Conservation (phyloP, 2,888 invertebrate genomes). For the Chaitophorus viminalis region DNA sequence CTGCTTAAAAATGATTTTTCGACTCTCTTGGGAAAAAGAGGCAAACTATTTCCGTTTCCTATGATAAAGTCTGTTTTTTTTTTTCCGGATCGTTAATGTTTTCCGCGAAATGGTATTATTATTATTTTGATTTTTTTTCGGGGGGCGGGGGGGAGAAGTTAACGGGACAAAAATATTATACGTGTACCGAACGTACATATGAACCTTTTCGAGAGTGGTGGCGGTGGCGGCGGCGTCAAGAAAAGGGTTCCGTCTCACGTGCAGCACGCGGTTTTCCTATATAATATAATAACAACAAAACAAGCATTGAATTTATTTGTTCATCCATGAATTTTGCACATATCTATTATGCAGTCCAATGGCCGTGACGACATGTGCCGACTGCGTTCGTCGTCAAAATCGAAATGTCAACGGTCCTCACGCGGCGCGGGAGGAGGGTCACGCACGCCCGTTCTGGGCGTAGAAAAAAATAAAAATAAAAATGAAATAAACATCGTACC, state of each 20-base stretch:
- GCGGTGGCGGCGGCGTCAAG: slow-evolving; percentile 48
- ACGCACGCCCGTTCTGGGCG: slow-evolving; percentile 26
- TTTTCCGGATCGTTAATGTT: slow-evolving; percentile 61
- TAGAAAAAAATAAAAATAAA: background rate
- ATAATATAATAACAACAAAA: slow-evolving; percentile 30
- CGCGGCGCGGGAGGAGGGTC: background rate
- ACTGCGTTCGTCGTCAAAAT: slow-evolving; percentile 39
- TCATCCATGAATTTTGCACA: slow-evolving; percentile 54
- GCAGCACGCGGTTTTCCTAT: slow-evolving; percentile 16
- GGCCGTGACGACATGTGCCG: slow-evolving; percentile 61
- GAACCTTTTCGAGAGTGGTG: slow-evolving; percentile 39
- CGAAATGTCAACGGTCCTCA: slow-evolving; percentile 56
- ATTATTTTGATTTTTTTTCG: background rate
- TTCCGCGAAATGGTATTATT: slow-evolving; percentile 27
- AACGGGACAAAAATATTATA: slow-evolving; percentile 28
- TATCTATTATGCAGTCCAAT: slow-evolving; percentile 52
- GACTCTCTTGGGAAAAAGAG: background rate
- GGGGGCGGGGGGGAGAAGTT: too few species aligned
- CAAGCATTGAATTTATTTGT: slow-evolving; percentile 59
- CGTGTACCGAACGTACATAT: background rate
- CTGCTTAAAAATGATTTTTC: background rate
- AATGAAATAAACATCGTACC: background rate
- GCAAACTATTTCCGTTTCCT: slow-evolving; percentile 57
- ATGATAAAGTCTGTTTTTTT: slow-evolving; percentile 17
- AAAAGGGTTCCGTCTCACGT: slow-evolving; percentile 60